Conservation (phyloP, 1,140 invertebrate species). For the Musca vetustissima region DNA sequence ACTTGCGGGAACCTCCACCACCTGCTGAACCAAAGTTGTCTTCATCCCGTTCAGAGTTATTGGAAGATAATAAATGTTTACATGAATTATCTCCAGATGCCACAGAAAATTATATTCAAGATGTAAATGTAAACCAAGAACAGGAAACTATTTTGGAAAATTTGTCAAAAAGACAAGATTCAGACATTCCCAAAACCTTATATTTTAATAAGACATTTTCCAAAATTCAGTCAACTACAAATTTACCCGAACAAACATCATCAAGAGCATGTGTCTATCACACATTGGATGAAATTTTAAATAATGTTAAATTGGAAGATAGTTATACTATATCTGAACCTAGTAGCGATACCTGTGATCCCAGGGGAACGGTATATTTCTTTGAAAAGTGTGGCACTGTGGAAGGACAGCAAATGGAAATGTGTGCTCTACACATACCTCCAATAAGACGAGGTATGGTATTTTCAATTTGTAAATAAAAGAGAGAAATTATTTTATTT, state of each 20-base stretch:
- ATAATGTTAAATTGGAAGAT: constrained; percentile 38
- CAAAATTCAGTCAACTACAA: not conserved
- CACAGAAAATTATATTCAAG: too few relatives aligned
- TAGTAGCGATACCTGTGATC: constrained; percentile 42
- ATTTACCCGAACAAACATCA: too few relatives aligned
- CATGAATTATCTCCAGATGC: too few relatives aligned
- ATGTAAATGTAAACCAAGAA: too few relatives aligned
- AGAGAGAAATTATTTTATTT: not conserved
- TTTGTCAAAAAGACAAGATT: not conserved
- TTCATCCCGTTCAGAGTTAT: too few relatives aligned
- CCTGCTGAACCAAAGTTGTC: not conserved
- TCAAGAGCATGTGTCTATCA: constrained; percentile 9
- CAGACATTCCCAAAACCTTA: not conserved
- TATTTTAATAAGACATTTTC: not conserved
- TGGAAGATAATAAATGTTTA: too few relatives aligned
- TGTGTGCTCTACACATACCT: constrained; percentile 38
- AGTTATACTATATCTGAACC: constrained; percentile 37
- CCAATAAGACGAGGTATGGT: constrained; percentile 20
- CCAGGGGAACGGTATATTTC: constrained; percentile 42
- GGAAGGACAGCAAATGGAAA: not conserved
- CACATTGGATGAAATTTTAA: constrained; percentile 38
- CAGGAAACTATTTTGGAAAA: too few relatives aligned
- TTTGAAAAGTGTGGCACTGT: constrained; percentile 38
- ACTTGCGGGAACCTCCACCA: not conserved
- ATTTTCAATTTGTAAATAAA: not conserved